These are phyloP conservation scores for Megaceryle alcyon DNA, from an alignment of 2,797 vertebrate species.

Conservation along the genomic window DNA sequence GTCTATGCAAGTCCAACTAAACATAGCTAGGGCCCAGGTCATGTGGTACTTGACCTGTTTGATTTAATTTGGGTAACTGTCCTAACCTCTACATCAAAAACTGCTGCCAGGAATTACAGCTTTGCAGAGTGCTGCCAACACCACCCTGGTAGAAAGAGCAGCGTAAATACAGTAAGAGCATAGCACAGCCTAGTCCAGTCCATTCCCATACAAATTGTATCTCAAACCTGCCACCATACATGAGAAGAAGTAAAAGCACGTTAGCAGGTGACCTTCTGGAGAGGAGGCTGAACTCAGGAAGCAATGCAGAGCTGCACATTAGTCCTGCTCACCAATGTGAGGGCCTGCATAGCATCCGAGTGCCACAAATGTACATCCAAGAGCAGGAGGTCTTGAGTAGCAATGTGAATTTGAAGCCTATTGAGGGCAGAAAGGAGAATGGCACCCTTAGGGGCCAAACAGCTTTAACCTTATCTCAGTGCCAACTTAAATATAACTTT, in stretches of 20 bases:
- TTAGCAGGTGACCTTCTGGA: neutral
- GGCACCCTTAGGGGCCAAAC: neutral
- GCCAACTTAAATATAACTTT: neutral
- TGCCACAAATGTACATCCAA: neutral
- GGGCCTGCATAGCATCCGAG: fast-evolving
- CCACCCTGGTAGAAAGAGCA: neutral
- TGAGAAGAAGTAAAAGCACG: neutral
- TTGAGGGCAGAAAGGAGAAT: neutral
- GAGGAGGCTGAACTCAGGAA: neutral
- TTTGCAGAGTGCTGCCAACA: neutral
- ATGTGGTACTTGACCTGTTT: neutral
- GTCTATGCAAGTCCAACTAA: fast-evolving
- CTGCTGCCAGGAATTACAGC: neutral
- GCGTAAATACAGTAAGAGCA: neutral
- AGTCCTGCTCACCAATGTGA: neutral
- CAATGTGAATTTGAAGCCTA: neutral
- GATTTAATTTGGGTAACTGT: neutral
- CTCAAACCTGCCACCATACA: fast-evolving
- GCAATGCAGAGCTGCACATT: neutral
- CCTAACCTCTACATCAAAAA: neutral
- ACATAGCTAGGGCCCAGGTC: neutral
- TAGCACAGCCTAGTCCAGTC: neutral
- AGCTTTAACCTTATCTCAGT: neutral
- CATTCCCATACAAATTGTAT: fast-evolving
- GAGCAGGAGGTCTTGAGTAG: fast-evolving